A percentile compares a stretch with the other conserved stretches of the same genome.
Conservation (phyloP, 2,888 invertebrate genomes). For the Myathropa florea region DNA sequence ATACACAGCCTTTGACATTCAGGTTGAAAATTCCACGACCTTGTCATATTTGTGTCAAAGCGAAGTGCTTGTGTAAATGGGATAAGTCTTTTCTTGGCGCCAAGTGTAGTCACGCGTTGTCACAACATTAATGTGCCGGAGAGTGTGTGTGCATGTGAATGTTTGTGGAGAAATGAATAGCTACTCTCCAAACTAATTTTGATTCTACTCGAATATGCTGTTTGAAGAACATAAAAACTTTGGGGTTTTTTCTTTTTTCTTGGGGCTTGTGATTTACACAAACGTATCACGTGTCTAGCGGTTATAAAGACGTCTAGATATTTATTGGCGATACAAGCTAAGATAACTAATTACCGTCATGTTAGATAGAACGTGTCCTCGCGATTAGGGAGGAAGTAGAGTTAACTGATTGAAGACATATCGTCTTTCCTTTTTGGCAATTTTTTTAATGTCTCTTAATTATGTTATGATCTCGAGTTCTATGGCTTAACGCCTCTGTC, state of each 20-base stretch:
- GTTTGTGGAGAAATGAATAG: background rate
- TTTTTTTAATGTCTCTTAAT: background rate
- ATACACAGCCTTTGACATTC: conserved; percentile 6
- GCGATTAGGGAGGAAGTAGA: background rate
- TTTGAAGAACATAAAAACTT: background rate
- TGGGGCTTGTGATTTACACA: background rate
- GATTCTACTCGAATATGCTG: conserved; percentile 1
- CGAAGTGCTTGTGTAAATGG: conserved; percentile 27
- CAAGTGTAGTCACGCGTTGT: conserved; percentile 41
- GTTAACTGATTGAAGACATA: background rate
- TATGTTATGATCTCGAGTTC: background rate
- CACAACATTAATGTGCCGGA: background rate
- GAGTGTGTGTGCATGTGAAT: background rate
- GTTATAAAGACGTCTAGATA: background rate
- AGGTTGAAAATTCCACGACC: conserved; percentile 45
- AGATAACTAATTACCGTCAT: background rate
- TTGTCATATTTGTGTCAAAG: conserved; percentile 27
- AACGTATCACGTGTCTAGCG: conserved; percentile 19
- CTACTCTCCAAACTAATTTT: background rate
- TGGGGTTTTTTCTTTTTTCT: background rate
- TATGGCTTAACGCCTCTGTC: background rate
- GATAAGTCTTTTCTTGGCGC: conserved; percentile 42
- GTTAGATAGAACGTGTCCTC: background rate
- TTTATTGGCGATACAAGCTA: background rate
- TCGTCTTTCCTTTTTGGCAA: background rate